A percentile compares a stretch with the other conserved stretches of the same genome.
phyloP scores from a whole-genome alignment of 2,797 vertebrate species.

The Geotrypetes seraphini region DNA sequence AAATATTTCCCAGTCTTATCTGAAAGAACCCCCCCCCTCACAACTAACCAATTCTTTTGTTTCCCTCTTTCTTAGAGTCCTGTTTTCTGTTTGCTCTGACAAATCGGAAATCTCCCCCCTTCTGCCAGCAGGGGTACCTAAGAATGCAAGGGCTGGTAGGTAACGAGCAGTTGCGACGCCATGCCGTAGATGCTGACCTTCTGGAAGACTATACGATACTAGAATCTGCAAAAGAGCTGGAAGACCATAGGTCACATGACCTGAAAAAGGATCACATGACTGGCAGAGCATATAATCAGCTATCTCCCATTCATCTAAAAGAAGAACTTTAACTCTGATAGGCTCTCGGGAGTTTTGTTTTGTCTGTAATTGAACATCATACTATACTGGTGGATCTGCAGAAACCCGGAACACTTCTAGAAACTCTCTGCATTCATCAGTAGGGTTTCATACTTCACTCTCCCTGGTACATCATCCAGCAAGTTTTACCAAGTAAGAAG shows the following conservation, averaged over 20 bases:
- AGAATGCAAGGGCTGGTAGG: conserved; percentile 59
- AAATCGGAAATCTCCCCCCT: conserved; percentile 70
- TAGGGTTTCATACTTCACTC: no score
- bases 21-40: background rate
- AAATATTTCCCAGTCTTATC: no score
- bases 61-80: conserved; percentile 61
- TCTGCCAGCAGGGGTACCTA: conserved; percentile 77
- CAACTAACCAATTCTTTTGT: background rate
- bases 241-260: conserved; percentile 20
- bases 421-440: no score
- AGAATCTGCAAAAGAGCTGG: conserved; percentile 1
- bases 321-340: conserved; percentile 69
- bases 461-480: no score
- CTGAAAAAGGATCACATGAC: background rate
- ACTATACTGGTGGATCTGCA: no score
- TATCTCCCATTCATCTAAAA: conserved; percentile 41
- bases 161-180: conserved; percentile 36
- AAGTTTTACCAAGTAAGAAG: no score
- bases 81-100: conserved; percentile 82
- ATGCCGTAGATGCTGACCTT: conserved; percentile 28
- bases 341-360: no score
- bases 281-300: conserved; percentile 1
- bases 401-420: no score
- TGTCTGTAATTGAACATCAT: no score
- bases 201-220: conserved; percentile 17